These are phyloP conservation scores for Drosophila sproati DNA, from an alignment of 1,140 invertebrate species.

Conservation along the genomic window DNA sequence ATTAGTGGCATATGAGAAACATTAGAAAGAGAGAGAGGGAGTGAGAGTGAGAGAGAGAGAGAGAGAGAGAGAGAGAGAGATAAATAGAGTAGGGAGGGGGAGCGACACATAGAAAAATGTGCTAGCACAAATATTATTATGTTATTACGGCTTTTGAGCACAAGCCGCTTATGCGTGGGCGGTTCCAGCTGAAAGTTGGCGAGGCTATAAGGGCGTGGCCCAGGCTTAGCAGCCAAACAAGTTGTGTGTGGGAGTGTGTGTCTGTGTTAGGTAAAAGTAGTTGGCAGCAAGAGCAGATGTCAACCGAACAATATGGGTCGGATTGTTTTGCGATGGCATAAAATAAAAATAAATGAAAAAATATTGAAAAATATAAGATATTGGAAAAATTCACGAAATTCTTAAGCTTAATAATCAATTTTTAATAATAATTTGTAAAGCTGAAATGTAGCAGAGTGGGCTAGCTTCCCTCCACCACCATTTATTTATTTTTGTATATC, in stretches of 20 bases:
- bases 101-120: constrained; percentile 52
- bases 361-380: not conserved
- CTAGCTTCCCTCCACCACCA: too few relatives aligned
- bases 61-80: constrained; percentile 6
- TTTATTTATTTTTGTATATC: too few relatives aligned
- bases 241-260: constrained; percentile 1
- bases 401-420: not conserved
- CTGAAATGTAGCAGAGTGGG: too few relatives aligned
- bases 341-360: constrained; percentile 1
- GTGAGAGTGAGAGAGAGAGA: constrained; percentile 12
- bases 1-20: constrained; percentile 72
- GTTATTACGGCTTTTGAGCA: constrained; percentile 76
- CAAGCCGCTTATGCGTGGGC: constrained; percentile 55
- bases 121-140: constrained; percentile 53
- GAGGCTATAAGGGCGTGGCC: constrained; percentile 15
- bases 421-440: too few relatives aligned
- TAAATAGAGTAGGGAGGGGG: not conserved
- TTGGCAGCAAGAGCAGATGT: constrained; percentile 12
- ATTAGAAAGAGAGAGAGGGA: constrained; percentile 16
- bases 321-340: not conserved
- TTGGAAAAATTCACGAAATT: not conserved
- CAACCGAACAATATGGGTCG: constrained; percentile 13
- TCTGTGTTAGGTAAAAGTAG: constrained; percentile 2
- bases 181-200: constrained; percentile 10
- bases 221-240: constrained; percentile 5